Conservation (phyloP, 2,888 invertebrate genomes). For the Quadroppia sp. region DNA sequence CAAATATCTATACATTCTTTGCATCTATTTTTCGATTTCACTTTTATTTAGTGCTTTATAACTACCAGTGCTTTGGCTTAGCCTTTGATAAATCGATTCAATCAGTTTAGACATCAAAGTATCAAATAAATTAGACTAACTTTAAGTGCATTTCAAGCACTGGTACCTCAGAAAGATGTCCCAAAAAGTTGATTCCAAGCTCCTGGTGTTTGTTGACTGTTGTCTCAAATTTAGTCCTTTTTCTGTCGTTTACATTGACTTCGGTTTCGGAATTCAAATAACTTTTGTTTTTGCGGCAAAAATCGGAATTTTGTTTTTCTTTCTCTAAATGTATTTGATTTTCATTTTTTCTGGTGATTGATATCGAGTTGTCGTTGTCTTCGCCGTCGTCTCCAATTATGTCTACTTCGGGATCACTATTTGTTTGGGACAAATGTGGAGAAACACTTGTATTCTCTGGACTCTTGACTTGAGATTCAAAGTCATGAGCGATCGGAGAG, state of each 20-base stretch:
- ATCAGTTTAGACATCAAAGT: conserved; percentile 27
- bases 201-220: conserved; percentile 7
- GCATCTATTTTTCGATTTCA: conserved; percentile 31
- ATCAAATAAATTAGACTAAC: conserved; percentile 38
- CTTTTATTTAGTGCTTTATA: conserved; percentile 31
- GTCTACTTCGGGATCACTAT: conserved; percentile 33
- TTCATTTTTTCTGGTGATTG: not conserved
- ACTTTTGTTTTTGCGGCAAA: conserved; percentile 7
- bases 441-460: conserved; percentile 24
- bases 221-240: conserved; percentile 15
- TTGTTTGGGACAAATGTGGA: conserved; percentile 22
- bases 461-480: conserved; percentile 7
- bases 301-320: not conserved
- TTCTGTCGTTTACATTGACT: conserved; percentile 29
- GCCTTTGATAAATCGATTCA: conserved; percentile 37
- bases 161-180: conserved; percentile 32
- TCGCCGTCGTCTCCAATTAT: conserved; percentile 33
- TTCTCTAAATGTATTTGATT: not conserved
- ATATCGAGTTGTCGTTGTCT: not conserved
- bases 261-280: conserved; percentile 22
- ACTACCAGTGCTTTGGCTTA: not conserved
- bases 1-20: conserved; percentile 14
- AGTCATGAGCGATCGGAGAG: not conserved
- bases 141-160: conserved; percentile 4
- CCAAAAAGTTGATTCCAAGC: conserved; percentile 13